Conservation (phyloP, 2,888 invertebrate species). For the Stictocephala bisonia region DNA sequence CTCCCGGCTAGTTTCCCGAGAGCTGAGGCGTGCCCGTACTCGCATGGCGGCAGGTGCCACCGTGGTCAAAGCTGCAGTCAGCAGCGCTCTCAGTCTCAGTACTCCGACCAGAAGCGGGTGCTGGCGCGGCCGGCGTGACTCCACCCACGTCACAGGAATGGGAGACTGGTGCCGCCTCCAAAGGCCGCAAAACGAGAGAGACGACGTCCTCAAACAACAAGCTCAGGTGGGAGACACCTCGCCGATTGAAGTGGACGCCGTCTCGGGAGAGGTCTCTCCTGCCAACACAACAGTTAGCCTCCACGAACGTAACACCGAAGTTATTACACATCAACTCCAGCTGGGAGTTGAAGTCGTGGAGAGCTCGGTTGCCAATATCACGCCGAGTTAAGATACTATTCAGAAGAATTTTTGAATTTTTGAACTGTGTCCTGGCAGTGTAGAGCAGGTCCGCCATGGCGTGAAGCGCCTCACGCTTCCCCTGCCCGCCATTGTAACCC, state of each 20-base stretch:
- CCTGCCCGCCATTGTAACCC: conserved; percentile 18
- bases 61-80: neutral
- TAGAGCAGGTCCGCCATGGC: conserved; percentile 8
- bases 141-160: neutral
- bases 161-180: neutral
- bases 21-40: neutral
- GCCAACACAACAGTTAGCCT: conserved; percentile 12
- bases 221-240: conserved; percentile 11
- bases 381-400: conserved; percentile 8
- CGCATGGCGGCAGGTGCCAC: neutral
- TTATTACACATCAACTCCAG: conserved; percentile 16
- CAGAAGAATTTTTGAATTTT: conserved; percentile 8
- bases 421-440: conserved; percentile 12
- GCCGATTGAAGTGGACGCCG: conserved; percentile 2
- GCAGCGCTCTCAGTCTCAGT: neutral
- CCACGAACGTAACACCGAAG: conserved; percentile 9
- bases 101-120: neutral
- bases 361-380: conserved; percentile 6
- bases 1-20: conserved; percentile 9
- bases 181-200: neutral
- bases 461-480: conserved; percentile 15
- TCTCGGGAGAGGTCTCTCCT: no score
- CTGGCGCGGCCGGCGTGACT: neutral
- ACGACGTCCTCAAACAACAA: neutral
- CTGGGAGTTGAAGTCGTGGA: conserved; percentile 4